A percentile compares a stretch with the other conserved stretches of the same genome.
Evolutionary conservation across 2,888 invertebrate species (phyloP).

Genomic region (Luffia ferchaultella): DNA sequence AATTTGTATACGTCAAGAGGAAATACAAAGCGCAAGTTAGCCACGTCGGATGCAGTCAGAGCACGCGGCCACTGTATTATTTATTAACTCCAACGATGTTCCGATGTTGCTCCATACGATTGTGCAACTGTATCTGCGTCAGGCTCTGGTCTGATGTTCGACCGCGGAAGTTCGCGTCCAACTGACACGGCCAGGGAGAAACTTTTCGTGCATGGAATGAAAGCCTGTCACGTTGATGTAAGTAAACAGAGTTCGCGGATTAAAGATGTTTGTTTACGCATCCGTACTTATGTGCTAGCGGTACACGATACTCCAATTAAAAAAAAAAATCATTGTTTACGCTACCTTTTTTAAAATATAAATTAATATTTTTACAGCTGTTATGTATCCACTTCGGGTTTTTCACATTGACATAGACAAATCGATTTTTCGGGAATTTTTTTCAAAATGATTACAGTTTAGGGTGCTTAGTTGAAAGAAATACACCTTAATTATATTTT

Average conservation of each 20-base stretch:
- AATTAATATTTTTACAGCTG: no score
- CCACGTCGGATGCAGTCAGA: constrained; percentile 43
- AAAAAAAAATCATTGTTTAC: no score
- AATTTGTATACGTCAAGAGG: no score
- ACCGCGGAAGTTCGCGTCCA: constrained; percentile 43
- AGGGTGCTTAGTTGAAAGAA: no score
- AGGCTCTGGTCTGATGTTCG: constrained; percentile 57
- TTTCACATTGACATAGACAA: no score
- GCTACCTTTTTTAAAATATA: no score
- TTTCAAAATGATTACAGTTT: no score
- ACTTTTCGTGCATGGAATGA: constrained; percentile 64
- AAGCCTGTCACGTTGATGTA: constrained; percentile 54
- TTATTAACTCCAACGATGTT: constrained; percentile 65
- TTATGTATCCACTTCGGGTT: no score
- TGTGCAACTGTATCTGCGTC: constrained; percentile 51
- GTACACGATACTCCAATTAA: no score
- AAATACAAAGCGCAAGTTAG: constrained; percentile 31
- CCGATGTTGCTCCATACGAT: constrained; percentile 64
- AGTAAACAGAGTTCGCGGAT: constrained; percentile 41
- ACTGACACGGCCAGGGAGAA: constrained; percentile 53
- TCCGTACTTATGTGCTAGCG: no score
- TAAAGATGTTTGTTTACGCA: constrained; percentile 21
- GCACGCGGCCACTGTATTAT: constrained; percentile 58
- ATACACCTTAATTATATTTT: no score
- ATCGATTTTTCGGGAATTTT: no score